These are phyloP conservation scores for Syngnathus scovelli DNA, from an alignment of 2,113 vertebrate species.

Conservation along the genomic window DNA sequence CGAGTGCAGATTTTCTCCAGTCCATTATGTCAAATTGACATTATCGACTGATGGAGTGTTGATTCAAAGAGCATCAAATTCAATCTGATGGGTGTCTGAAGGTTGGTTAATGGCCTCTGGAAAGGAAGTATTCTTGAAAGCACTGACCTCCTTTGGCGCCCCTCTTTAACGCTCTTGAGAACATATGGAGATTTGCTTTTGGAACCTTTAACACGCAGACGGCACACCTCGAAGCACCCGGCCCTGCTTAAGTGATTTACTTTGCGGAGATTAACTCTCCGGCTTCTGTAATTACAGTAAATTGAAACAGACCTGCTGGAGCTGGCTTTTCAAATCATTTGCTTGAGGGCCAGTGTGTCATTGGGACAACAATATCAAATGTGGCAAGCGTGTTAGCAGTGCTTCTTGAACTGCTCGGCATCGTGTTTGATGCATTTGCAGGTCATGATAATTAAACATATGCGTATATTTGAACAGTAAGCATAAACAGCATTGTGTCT, in stretches of 20 bases:
- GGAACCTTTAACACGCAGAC: slow-evolving; percentile 36
- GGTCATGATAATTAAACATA: neutral
- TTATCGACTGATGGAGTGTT: slow-evolving; percentile 29
- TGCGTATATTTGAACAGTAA: neutral
- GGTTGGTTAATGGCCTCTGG: slow-evolving; percentile 15
- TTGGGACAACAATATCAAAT: neutral
- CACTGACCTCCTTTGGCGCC: neutral
- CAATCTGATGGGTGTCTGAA: slow-evolving; percentile 33
- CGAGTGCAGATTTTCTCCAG: slow-evolving; percentile 9
- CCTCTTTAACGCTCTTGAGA: slow-evolving; percentile 21
- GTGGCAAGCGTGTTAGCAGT: slow-evolving; percentile 6
- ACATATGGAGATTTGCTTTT: slow-evolving; percentile 63
- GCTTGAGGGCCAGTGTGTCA: neutral
- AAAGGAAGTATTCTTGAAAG: slow-evolving; percentile 35
- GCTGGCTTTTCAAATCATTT: slow-evolving; percentile 1
- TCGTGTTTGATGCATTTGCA: neutral
- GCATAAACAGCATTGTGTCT: neutral
- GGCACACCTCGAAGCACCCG: slow-evolving; percentile 47
- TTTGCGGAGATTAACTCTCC: slow-evolving; percentile 37
- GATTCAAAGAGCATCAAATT: slow-evolving; percentile 25
- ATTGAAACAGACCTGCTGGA: slow-evolving; percentile 36
- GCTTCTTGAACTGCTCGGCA: neutral
- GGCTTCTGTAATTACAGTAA: slow-evolving; percentile 59
- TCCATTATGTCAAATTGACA: slow-evolving; percentile 29
- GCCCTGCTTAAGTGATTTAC: slow-evolving; percentile 62